Percentiles rank a stretch among this genome's conserved stretches.
Conservation (phyloP, 2,113 vertebrate genomes). For the Eudyptes chrysolophus region DNA sequence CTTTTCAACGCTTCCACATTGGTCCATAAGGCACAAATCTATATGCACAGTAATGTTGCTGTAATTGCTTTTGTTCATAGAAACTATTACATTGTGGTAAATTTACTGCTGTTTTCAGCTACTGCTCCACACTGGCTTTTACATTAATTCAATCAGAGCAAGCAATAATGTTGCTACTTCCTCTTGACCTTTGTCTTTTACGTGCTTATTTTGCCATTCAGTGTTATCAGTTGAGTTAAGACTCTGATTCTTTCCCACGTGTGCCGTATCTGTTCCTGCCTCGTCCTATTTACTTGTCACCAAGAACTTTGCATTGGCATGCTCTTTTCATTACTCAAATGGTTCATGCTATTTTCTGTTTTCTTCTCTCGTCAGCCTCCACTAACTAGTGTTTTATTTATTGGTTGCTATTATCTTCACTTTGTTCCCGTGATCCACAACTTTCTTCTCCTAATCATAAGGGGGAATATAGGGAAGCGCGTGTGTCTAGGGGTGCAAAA, state of each 20-base stretch:
- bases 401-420: not conserved
- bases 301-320: not conserved
- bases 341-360: not conserved
- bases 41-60: not conserved
- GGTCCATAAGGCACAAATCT: not conserved
- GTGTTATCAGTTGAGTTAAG: not conserved
- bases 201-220: not conserved
- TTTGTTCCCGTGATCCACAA: not conserved
- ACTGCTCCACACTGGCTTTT: not conserved
- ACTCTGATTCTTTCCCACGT: not conserved
- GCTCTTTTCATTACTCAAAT: not conserved
- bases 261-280: not conserved
- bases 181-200: conserved; percentile 19
- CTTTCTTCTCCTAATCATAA: not conserved
- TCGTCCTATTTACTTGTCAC: not conserved
- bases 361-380: not conserved
- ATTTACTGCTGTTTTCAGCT: not conserved
- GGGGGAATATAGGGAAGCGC: not conserved
- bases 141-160: not conserved
- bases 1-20: not conserved
- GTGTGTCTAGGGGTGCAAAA: not conserved
- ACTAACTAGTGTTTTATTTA: not conserved
- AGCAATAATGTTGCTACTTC: not conserved
- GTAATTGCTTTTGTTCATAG: not conserved
- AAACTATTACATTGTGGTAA: not conserved